Evolutionary conservation across 2,888 invertebrate genomes (phyloP), one percentile per base, ranked within the genome.

Genomic region (Leptinotarsa peninsularis): DNA sequence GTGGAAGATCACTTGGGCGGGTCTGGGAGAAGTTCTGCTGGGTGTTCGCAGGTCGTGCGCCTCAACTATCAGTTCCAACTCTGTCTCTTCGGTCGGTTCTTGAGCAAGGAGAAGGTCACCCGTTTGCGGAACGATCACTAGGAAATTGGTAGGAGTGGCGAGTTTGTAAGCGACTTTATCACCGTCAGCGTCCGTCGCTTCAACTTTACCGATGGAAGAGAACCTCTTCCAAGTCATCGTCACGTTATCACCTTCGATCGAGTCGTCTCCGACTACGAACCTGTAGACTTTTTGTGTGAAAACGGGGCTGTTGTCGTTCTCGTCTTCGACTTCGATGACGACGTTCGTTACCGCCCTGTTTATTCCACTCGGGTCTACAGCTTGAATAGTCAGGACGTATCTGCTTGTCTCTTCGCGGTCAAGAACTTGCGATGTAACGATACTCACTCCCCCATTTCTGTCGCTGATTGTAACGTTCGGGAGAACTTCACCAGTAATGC

Each of bases 301-400:
- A 54, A 94, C 90, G 0, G 98, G 98, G 78, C 94, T 93, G 87
- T 98, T 98, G 88, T 98, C 98, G 87, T 98, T 98, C 87, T 95
- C 95, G 86, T 98, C 97, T 33, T 93, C 89, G 43, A 98, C 92
- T 23, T 92, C 91, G 56, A 98, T 91, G 66, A 91, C 90, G 15
- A 98, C 91, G 80, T 93, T 93, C n/a, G 96, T 93, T 43, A 93
- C 92, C 0, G 96, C 95, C 82, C 93, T 94, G 87, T 96, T 96
- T 67, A 95, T 91, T 63, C 94, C 95, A 81, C 93, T 92, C 43
- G 93, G 90, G 85, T 96, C 96, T 15, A 93, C 93, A 0, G 96
- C 97, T 85, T 94, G 94, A 70, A 98, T 90, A 1, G 94, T 92
- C 70, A 97, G 89, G 77, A 93, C 91, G 85, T 97, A 96, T 56